Base-by-base conservation (phyloP, 2,888 invertebrate species). In the Ceramica pisi region DNA sequence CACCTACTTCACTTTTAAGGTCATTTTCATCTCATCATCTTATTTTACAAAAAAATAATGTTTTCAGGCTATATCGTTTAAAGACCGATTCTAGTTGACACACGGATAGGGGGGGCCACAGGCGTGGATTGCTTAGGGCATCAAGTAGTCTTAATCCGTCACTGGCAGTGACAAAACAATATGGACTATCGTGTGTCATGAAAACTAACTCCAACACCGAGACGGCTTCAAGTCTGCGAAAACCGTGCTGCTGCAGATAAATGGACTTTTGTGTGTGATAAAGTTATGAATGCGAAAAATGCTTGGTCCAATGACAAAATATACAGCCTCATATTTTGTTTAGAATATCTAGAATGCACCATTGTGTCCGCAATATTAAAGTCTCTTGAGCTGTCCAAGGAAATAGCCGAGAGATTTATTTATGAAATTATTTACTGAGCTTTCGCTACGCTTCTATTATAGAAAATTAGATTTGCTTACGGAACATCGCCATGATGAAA, bases 401-500 rank as follows among this genome's bases (percentile, higher is more conserved):
- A 69, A 85, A 75, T 70, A 50, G 26, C 62, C 50, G n/a, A 59
- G 62, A 68, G 44, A 72, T 72, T 80, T 77, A 84, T 83, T 65
- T 75, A 62, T 65, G 59, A 66, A 71, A 67, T 76, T 76, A 71
- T 76, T 76, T 72, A 71, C 74, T 10, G 53, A 71, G 80, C 64
- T 75, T 83, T 77, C 63, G 72, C 73, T 60, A 64, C 53, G 75
- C 62, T 59, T 67, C 72, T 78, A 83, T 83, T 81, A 83, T 75
- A 82, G 72, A 73, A 78, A 84, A 86, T 86, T 76, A 64, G 71
- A 71, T 84, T 84, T 67, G 65, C 71, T 69, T 68, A 83, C 62
- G 31, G 65, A 67, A 78, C 59, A 71, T 65, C 53, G 60, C 61
- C 81, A 66, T 76, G 56, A 84, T 76, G 63, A 75, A 76, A 84